Evolutionary conservation across 2,888 invertebrate species (phyloP).

Genomic region (Spodoptera littoralis): DNA sequence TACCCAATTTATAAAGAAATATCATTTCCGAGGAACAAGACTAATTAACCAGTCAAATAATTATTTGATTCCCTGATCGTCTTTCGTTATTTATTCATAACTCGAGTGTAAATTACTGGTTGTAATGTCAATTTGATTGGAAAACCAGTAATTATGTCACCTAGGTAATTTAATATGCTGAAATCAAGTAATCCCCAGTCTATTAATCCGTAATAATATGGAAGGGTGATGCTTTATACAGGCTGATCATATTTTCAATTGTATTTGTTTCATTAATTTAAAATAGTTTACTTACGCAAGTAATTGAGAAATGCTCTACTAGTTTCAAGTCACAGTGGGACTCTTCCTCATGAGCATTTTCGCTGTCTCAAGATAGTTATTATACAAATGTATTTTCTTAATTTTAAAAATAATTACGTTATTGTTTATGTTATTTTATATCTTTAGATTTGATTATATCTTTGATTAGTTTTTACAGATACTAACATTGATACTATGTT

Average conservation of each 20-base stretch:
- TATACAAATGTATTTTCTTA: too few species aligned
- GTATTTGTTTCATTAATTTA: too few species aligned
- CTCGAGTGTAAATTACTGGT: slow-evolving; percentile 58
- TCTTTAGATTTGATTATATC: too few species aligned
- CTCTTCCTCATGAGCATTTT: too few species aligned
- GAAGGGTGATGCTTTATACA: slow-evolving; percentile 36
- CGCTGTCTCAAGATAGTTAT: too few species aligned
- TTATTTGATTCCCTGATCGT: slow-evolving; percentile 18
- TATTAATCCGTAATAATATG: slow-evolving; percentile 45
- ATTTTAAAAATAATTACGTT: too few species aligned
- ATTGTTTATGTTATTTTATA: too few species aligned
- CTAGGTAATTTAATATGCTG: slow-evolving; percentile 29
- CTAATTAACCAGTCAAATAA: slow-evolving; percentile 22
- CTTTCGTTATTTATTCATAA: slow-evolving; percentile 51
- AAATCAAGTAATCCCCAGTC: slow-evolving; percentile 38
- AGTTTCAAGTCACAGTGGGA: too few species aligned
- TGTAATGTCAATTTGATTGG: slow-evolving; percentile 39
- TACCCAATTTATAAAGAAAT: not conserved
- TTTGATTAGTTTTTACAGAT: too few species aligned
- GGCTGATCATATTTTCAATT: slow-evolving; percentile 25
- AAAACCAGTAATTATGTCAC: slow-evolving; percentile 57
- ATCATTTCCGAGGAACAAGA: not conserved
- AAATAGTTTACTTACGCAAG: too few species aligned
- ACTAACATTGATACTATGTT: too few species aligned
- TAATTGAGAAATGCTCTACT: too few species aligned